Evolutionary conservation across 2,113 vertebrate genomes (phyloP).

Genomic region (Rissa tridactyla): DNA sequence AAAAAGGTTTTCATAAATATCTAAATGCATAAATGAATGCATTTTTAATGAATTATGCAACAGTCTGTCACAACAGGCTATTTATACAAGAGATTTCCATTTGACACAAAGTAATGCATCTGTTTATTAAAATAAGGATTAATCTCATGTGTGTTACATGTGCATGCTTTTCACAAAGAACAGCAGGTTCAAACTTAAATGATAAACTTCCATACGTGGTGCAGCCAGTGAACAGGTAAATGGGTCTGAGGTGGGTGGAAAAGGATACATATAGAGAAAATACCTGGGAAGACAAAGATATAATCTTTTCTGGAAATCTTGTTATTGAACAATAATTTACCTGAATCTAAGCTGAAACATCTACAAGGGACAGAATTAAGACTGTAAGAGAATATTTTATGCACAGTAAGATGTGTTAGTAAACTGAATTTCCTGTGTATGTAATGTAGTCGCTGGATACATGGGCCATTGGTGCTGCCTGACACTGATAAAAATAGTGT

Average conservation of each 20-base stretch:
- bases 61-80: constrained; percentile 11
- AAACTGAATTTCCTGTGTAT: not conserved
- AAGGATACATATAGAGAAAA: not conserved
- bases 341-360: not conserved
- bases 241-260: not conserved
- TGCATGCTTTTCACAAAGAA: not conserved
- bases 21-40: not conserved
- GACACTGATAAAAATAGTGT: not conserved
- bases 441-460: not conserved
- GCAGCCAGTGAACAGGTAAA: not conserved
- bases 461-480: not conserved
- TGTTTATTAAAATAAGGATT: constrained; percentile 21
- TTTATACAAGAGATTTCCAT: constrained; percentile 20
- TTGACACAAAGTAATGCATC: not conserved
- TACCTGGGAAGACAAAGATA: not conserved
- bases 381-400: not conserved
- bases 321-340: not conserved
- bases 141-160: not conserved
- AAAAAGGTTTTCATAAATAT: constrained; percentile 5
- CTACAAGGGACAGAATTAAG: not conserved
- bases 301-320: not conserved
- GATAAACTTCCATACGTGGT: not conserved
- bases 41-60: constrained; percentile 36
- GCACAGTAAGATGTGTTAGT: not conserved
- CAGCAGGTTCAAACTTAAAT: not conserved